Conservation (phyloP, 1,140 invertebrate species). For the Heliconius congener region DNA sequence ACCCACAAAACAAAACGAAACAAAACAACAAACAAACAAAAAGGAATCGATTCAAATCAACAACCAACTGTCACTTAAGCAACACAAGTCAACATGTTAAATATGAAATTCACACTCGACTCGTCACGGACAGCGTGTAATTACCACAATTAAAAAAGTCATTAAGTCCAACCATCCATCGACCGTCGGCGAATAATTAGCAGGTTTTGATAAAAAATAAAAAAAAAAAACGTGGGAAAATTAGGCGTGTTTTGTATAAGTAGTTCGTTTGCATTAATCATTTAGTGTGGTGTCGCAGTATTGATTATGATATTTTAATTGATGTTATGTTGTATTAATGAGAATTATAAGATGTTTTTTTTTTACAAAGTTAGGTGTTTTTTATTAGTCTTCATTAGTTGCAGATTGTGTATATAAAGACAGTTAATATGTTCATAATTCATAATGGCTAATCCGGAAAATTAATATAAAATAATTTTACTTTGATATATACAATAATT, state of each 20-base stretch:
- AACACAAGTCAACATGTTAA: slow-evolving; percentile 35
- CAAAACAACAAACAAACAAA: too few relatives aligned
- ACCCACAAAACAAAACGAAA: neutral
- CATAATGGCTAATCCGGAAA: too few relatives aligned
- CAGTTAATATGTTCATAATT: too few relatives aligned
- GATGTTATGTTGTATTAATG: too few relatives aligned
- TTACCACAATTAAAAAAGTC: slow-evolving; percentile 62
- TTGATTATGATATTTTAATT: too few relatives aligned
- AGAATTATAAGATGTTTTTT: neutral
- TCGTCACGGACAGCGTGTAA: slow-evolving; percentile 39
- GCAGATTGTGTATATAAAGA: too few relatives aligned
- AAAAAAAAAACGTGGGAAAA: slow-evolving; percentile 42
- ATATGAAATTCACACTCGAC: slow-evolving; percentile 37
- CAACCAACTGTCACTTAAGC: slow-evolving; percentile 19
- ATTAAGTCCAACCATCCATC: slow-evolving; percentile 37
- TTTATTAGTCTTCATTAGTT: too few relatives aligned
- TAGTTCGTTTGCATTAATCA: neutral
- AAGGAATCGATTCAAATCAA: neutral
- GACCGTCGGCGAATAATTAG: slow-evolving; percentile 46
- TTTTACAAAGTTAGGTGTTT: too few relatives aligned
- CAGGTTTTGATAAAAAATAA: slow-evolving; percentile 30
- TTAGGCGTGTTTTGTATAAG: slow-evolving; percentile 16
- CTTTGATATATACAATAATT: too few relatives aligned
- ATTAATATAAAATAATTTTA: too few relatives aligned
- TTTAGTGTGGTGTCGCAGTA: neutral